Base-by-base conservation (phyloP, 1,140 invertebrate species). In the Scylla paramamosain region DNA sequence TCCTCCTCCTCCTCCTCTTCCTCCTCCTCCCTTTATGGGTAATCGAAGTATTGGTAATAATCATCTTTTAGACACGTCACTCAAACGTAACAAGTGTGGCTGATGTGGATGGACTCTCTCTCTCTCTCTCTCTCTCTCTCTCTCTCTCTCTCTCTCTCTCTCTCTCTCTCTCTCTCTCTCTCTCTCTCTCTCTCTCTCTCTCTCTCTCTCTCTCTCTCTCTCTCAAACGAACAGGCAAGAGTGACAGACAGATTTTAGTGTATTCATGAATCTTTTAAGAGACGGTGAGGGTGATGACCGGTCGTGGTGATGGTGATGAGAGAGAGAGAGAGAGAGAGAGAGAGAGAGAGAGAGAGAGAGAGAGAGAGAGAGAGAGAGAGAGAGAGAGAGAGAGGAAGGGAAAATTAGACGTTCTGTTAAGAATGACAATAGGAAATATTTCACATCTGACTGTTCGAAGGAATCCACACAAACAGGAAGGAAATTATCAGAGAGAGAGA, bases 271-370 rank as follows among this genome's bases (percentile, higher is more conserved):
- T 45, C 20, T 31, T 32, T n/a, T 14, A 39, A 0, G 8, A 16
- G 29, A 89, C n/a, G n/a, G 39, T 46, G 31, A 20, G 29, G n/a
- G 45, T 31, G 20, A 45, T 39, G 86, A 32, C 29, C 8, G 28
- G 45, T 32, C 20, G 28, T 8, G 31, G 28, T 14, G 16, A 32
- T 45, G 87, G 45, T 32, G 45, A 39, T 46, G 87, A 89, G 39
- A 89, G 87, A 92, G 91, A 82, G 91, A 92, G 59, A 83, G 91
- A 92, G 91, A 92, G 91, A 92, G 91, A 92, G 29, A 92, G 29
- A 92, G 48, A 92, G 90, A 92, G 89, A 91, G 89, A 91, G 89
- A 91, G 89, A 91, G 89, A 91, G 89, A 91, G 89, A 91, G 89
- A 91, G 89, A 91, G 89, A 91, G 89, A 91, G 89, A 91, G 89